Conservation (phyloP, 2,888 invertebrate species). For the Allacma fusca region DNA sequence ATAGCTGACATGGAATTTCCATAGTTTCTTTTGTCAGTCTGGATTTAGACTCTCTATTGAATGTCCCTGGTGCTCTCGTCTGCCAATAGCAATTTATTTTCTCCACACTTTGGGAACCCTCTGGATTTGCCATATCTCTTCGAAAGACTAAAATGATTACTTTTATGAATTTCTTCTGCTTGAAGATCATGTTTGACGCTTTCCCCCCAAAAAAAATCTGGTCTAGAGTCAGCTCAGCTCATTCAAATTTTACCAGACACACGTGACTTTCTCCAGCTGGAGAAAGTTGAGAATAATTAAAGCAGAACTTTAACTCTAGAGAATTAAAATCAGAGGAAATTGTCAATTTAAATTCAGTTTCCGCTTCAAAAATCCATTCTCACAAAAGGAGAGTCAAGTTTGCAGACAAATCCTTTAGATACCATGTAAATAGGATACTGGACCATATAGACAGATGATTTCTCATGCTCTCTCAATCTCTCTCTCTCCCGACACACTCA, state of each 20-base stretch:
- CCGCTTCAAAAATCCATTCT: slow-evolving; percentile 12
- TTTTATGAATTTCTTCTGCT: no score
- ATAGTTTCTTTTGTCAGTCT: not conserved
- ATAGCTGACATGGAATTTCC: not conserved
- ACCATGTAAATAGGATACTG: not conserved
- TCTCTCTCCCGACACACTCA: not conserved
- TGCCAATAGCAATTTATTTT: not conserved
- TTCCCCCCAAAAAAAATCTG: no score
- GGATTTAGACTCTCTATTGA: not conserved
- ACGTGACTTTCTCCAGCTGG: no score
- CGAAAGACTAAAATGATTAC: no score
- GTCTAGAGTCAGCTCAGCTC: no score
- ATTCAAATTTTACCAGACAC: no score
- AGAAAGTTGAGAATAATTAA: no score
- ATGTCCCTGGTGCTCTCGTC: not conserved
- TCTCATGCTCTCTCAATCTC: not conserved
- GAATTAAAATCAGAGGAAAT: not conserved
- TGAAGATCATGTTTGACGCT: no score
- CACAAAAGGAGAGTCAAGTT: slow-evolving; percentile 20
- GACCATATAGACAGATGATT: not conserved
- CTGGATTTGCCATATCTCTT: no score
- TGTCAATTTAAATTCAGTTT: slow-evolving; percentile 29
- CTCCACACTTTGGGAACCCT: no score
- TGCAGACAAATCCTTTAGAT: not conserved
- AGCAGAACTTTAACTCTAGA: no score